phyloP scores from a whole-genome alignment of 2,888 invertebrate genomes.

The Caenorhabditis uteleia region DNA sequence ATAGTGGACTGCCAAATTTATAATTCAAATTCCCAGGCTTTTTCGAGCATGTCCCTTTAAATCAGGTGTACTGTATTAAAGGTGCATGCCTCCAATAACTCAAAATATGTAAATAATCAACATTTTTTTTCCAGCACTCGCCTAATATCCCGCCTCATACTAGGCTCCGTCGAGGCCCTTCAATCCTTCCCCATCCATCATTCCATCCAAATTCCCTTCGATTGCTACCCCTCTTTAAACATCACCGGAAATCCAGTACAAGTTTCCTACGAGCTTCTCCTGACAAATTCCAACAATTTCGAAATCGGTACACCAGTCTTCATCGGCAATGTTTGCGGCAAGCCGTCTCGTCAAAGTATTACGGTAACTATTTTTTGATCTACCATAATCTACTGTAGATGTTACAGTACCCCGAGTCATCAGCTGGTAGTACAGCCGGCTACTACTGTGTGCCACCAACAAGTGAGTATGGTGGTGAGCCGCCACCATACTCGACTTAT shows the following conservation, averaged over 20 bases:
- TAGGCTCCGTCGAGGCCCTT: conserved; percentile 20
- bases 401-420: conserved; percentile 39
- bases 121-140: conserved; percentile 24
- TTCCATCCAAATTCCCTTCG: conserved; percentile 28
- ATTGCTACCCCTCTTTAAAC: conserved; percentile 32
- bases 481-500: conserved; percentile 43
- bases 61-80: no score
- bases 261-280: conserved; percentile 39
- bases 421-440: conserved; percentile 15
- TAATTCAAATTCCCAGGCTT: no score
- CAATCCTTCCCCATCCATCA: conserved; percentile 14
- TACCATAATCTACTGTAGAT: not conserved
- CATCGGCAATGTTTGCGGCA: conserved; percentile 29
- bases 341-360: conserved; percentile 9
- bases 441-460: conserved; percentile 43
- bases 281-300: conserved; percentile 37
- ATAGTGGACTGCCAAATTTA: no score
- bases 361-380: conserved; percentile 5
- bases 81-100: no score
- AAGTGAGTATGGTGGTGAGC: conserved; percentile 14
- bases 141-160: conserved; percentile 16
- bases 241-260: conserved; percentile 36
- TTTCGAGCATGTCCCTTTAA: no score
- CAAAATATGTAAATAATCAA: conserved; percentile 11
- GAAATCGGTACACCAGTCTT: conserved; percentile 46